Base-by-base conservation (phyloP, 2,888 invertebrate genomes). In the Erebia ligea region DNA sequence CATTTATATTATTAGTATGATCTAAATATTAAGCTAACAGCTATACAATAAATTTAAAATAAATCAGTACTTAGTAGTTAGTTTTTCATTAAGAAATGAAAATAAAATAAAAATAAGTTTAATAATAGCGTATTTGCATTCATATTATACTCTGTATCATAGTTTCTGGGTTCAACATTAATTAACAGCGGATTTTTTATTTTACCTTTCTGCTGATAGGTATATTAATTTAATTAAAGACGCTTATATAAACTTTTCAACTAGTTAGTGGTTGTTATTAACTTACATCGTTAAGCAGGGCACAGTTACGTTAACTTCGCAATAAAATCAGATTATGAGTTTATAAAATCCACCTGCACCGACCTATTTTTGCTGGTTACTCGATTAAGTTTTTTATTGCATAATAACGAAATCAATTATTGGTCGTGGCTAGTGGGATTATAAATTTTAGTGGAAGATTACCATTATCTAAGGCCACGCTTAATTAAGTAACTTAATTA, bases 251-350 rank as follows among this genome's bases (percentile, higher is more conserved):
- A 40, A 58, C 5, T 11, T 40, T 9, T 10, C 42, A 17, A 61
- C 21, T 61, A 11, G 59, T 59, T 59, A 58, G n/a, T 40, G 40
- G 42, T 59, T 40, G 59, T 61, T 45, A 45, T 62, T 62, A 62
- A 48, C 21, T 57, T 62, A 21, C 45, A 61, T 45, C 61, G 42
- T 61, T 19, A 61, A 45, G 56, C 56, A 13, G 13, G 21, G 19
- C 61, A 42, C n/a, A n/a, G n/a, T n/a, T 45, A 61, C 61, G 45
- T 19, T 61, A 61, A 45, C 13, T 61, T 61, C 5, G 40, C 48
- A 48, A 62, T 15, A 25, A 62, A 62, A 13, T 15, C 45, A n/a
- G 21, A 48, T 48, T 48, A 48, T 15, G 48, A 48, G 62, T 62
- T 62, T 19, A 62, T 45, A 48, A 59, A 58, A 21, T 19, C 21